These are phyloP conservation scores for Troilus luridus DNA, from an alignment of 2,888 invertebrate genomes.

Conservation along the genomic window DNA sequence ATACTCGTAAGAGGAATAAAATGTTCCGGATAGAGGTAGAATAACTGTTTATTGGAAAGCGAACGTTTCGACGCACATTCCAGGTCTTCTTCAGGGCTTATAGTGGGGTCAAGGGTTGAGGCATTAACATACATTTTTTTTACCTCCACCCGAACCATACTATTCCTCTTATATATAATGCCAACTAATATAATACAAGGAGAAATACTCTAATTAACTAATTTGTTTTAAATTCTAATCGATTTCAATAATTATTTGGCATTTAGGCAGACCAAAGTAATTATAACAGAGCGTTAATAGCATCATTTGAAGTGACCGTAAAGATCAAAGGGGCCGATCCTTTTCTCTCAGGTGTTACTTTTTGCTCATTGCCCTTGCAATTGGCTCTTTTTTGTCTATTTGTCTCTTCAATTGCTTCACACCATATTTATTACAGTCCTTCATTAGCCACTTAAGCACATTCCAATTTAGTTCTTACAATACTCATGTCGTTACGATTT, in stretches of 20 bases:
- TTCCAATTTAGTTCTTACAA: neutral
- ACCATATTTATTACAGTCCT: neutral
- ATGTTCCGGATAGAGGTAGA: no score
- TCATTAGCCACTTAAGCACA: neutral
- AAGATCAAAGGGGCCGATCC: constrained; percentile 36
- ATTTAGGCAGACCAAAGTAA: neutral
- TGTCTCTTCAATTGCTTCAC: neutral
- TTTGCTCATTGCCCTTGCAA: constrained; percentile 1
- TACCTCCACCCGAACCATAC: no score
- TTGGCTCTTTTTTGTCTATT: neutral
- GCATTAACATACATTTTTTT: no score
- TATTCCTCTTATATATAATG: no score
- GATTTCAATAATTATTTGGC: neutral
- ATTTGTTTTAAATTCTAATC: neutral
- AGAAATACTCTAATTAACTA: neutral
- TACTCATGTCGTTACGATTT: neutral
- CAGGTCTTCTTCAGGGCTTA: no score
- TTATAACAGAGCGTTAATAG: constrained; percentile 31
- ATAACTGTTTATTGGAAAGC: no score
- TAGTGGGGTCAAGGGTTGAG: no score
- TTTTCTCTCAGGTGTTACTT: neutral
- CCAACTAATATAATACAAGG: no score
- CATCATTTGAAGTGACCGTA: constrained; percentile 3
- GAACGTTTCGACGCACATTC: no score
- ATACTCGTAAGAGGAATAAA: no score